Base-by-base conservation (phyloP, 2,888 invertebrate species). In the Cephus pygmeus region DNA sequence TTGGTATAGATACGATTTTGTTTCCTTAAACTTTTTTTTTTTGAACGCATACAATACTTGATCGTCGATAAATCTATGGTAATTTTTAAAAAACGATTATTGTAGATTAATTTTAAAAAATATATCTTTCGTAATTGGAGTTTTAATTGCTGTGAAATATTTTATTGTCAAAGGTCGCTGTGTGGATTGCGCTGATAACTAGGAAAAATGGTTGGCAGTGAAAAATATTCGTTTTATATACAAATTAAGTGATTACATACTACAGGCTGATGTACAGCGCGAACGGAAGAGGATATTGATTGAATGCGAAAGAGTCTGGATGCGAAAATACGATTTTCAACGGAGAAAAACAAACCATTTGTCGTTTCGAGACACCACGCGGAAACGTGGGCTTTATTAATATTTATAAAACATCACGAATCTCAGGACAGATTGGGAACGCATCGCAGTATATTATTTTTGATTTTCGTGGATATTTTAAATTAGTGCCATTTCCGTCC, bases 171-270 rank as follows among this genome's bases (percentile, higher is more conserved):
- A 56, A 6, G 40, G 23, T 56, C 40, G 1, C 40, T 2, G 40
- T 9, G 40, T 23, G 40, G 2, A 56, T 23, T 1, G 15, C 6
- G 9, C 40, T 9, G 40, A 56, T 23, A 56, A 56, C 40, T 2
- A 9, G 23, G 6, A 56, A 23, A 23, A 6, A 23, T 23, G 40
- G 40, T 9, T 6, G 0, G 6, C 23, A 40, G 15, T 73, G 75
- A 34, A 69, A 77, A 77, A 77, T 77, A 73, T 77, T 77, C 77
- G 69, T 77, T 77, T 77, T 77, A 73, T 77, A 77, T 77, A 77
- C 77, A 77, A 77, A 77, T 77, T 77, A 77, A 68, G 74, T 77
- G 77, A 77, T 77, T 77, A 69, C 71, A 71, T 68, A 68, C 36
- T 36, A 15, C 15, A 40, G 40, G 31, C 30, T 69, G 69, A 69